Evolutionary conservation across 2,113 vertebrate genomes (phyloP), one percentile per base, ranked within the genome.

Genomic region (Salvelinus namaycush): DNA sequence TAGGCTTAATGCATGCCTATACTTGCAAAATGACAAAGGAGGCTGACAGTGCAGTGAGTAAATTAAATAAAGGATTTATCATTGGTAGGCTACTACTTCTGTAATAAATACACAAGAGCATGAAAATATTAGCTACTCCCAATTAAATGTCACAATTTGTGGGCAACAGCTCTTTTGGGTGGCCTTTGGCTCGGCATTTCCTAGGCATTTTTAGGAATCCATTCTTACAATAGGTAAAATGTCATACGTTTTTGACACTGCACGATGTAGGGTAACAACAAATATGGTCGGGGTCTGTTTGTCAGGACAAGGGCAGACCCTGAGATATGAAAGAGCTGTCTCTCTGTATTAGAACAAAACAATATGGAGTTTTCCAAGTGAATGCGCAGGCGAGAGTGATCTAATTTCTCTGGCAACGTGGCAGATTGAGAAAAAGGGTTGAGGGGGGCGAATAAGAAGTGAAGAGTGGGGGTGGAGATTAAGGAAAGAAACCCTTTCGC

Each of bases 51-150:
- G 81, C 83, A 78, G 89, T 89, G 86, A 86, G 79, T 86, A 83
- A 87, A 88, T 77, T 85, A 86, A 81, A 81, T 87, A 87, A 88
- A 86, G 73, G 81, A 89, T 89, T 84, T 88, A 87, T 87, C 84
- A 86, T 89, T 83, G 82, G 84, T 81, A 89, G 84, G 39, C 39
- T 44, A 44, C n/a, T 3, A 22, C 59, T 62, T 62, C 59, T 62
- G 59, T 62, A 3, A 24, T 44, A 44, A 44, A 44, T 62, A n/a
- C n/a, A 22, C 18, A 9, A 62, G 6, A 62, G 18, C 59, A 62
- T 62, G 39, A 44, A 44, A 11, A 11, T 44, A 44, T 44, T 11
- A 44, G 8, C 39, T 22, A 9, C 16, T 22, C 59, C 20, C 6
- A 62, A 62, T 8, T n/a, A 62, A 62, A 8, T 62, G 59, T 62